These are phyloP conservation scores for Unio delphinus DNA, from an alignment of 2,888 invertebrate genomes.

Conservation along the genomic window DNA sequence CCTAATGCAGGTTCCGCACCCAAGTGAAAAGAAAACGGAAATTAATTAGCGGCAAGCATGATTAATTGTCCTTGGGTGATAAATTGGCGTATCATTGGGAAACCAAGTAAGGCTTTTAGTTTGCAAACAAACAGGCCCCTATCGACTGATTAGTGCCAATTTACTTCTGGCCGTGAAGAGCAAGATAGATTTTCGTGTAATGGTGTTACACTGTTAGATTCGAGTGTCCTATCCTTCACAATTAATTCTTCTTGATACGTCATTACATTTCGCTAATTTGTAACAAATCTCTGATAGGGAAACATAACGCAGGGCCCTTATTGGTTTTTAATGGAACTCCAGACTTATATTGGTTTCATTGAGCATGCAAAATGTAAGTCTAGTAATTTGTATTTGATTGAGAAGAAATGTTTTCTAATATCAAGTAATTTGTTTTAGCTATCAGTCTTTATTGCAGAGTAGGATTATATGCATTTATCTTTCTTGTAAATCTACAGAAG, in stretches of 20 bases:
- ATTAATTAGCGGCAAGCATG: constrained; percentile 36
- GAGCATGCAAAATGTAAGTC: no score
- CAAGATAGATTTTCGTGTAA: no score
- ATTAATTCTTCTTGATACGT: constrained; percentile 20
- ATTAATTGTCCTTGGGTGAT: constrained; percentile 19
- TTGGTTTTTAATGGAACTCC: constrained; percentile 38
- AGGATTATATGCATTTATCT: no score
- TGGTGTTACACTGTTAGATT: no score
- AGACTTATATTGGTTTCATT: no score
- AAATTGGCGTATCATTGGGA: no score
- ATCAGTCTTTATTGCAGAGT: constrained; percentile 6
- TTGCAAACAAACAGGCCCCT: no score
- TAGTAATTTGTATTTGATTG: constrained; percentile 35
- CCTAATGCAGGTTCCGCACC: constrained; percentile 34
- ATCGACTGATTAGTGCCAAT: no score
- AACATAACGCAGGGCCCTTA: constrained; percentile 31
- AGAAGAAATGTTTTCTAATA: constrained; percentile 33
- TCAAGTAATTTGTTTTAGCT: constrained; percentile 15
- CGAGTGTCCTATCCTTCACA: no score
- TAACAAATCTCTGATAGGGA: constrained; percentile 30
- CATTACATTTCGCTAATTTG: constrained; percentile 31
- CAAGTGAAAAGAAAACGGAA: constrained; percentile 38
- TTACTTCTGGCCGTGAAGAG: no score
- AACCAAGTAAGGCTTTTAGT: no score
- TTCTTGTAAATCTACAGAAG: no score